A percentile compares a stretch with the other conserved stretches of the same genome.
Conservation (phyloP, 2,113 vertebrate species). For the Quiscalus mexicanus region DNA sequence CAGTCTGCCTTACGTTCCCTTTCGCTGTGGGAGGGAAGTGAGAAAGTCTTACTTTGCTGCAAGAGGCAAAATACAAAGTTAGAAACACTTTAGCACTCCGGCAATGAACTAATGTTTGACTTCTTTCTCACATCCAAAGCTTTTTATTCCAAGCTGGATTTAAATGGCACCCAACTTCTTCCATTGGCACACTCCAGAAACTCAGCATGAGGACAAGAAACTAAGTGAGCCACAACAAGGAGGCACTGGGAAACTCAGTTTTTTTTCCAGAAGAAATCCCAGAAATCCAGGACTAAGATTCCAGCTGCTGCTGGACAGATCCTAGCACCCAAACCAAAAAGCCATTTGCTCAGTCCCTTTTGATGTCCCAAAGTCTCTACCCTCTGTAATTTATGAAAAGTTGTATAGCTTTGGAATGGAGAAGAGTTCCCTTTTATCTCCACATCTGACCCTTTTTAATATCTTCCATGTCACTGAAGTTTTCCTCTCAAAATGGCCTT, state of each 20-base stretch:
- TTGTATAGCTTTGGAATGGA: background rate
- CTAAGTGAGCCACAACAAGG: background rate
- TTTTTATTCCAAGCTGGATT: conserved; percentile 9
- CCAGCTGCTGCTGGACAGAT: background rate
- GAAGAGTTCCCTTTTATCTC: background rate
- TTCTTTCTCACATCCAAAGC: conserved; percentile 23
- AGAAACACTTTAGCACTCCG: conserved; percentile 54
- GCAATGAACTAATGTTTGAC: conserved; percentile 45
- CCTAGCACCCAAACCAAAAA: background rate
- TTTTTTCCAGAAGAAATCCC: background rate
- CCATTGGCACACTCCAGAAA: background rate
- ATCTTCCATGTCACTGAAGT: background rate
- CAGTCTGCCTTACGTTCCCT: conserved; percentile 51
- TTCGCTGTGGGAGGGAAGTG: conserved; percentile 61
- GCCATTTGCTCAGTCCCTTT: background rate
- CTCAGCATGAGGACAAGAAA: background rate
- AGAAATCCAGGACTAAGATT: background rate
- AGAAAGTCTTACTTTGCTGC: conserved; percentile 48
- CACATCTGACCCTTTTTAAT: background rate
- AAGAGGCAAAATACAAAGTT: conserved; percentile 59
- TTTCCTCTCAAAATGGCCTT: background rate
- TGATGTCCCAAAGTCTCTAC: background rate
- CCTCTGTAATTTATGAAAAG: background rate
- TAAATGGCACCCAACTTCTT: background rate
- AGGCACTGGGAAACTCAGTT: background rate